Conservation (phyloP, 2,113 vertebrate species). For the Lethenteron camtschaticum region DNA sequence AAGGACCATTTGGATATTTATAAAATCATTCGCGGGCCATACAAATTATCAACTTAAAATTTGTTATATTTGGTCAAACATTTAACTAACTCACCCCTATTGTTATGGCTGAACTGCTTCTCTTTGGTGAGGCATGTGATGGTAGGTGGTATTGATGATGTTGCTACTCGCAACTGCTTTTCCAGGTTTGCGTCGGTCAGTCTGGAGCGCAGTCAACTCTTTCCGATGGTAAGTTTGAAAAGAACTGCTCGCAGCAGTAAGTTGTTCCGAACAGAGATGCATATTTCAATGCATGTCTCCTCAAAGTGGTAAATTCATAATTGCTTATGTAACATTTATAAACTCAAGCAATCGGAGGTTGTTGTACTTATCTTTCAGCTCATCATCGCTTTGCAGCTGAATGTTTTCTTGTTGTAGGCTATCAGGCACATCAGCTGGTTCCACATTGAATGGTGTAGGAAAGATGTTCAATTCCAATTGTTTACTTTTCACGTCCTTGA, state of each 20-base stretch:
- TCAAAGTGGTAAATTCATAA: constrained; percentile 17
- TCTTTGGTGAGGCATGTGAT: constrained; percentile 13
- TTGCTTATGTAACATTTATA: constrained; percentile 11
- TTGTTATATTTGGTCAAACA: neutral
- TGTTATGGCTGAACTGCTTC: constrained; percentile 13
- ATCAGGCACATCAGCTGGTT: constrained; percentile 17
- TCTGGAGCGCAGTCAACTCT: constrained; percentile 12
- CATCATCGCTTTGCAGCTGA: constrained; percentile 18
- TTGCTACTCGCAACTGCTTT: constrained; percentile 13
- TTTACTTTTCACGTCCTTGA: constrained; percentile 16
- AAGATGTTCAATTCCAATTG: constrained; percentile 15
- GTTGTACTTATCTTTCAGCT: constrained; percentile 16
- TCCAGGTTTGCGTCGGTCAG: constrained; percentile 14
- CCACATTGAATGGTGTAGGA: constrained; percentile 15
- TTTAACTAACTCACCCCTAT: neutral
- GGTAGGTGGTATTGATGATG: constrained; percentile 12
- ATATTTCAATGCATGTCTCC: constrained; percentile 18
- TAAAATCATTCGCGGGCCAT: constrained; percentile 5
- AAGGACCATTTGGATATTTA: constrained; percentile 4
- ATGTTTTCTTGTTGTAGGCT: constrained; percentile 16
- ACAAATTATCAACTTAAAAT: neutral
- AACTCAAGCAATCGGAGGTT: constrained; percentile 17
- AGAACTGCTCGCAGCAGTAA: constrained; percentile 15
- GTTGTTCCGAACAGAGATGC: constrained; percentile 17
- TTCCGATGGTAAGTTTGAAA: constrained; percentile 14